Evolutionary conservation across 2,888 invertebrate genomes (phyloP), one percentile per base, ranked within the genome.

Genomic region (Diarsia rubi): DNA sequence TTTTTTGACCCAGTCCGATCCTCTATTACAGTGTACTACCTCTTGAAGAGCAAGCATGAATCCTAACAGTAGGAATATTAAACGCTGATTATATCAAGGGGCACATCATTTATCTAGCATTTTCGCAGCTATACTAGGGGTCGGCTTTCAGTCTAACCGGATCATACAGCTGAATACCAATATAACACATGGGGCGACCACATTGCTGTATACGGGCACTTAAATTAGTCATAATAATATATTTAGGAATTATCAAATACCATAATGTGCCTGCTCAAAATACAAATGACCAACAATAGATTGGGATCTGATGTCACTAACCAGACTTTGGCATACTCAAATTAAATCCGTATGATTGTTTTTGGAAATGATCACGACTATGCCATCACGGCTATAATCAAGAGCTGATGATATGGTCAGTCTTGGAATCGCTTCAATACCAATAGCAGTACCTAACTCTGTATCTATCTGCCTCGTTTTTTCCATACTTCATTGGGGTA

Each of bases 231-330:
- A 62, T 37, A 42, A n/a, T n/a, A 52, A n/a, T 68, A 24, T 1
- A 47, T 60, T 52, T 27, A 45, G 19, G 6, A 57, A 64, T 67
- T 37, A 79, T 63, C 47, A 45, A 52, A 81, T 54, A 44, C 27
- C 27, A 62, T 19, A 24, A 44, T 44, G 14, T 69, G 37, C 24
- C 59, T 1, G 27, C 47, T n/a, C 31, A 69, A 74, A 74, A 79
- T 82, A 70, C 12, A 24, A 66, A 72, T 72, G 62, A 71, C n/a
- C 52, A 37, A 54, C 69, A 52, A 68, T 27, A 65, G 42, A 60
- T 27, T 52, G 57, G 14, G 52, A 57, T 67, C 72, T 83, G 82
- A 76, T 76, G 72, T 83, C 80, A 83, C 59, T 31, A 37, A 45
- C 31, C n/a, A 68, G 68, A 66, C 24, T 16, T 31, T 42, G 42